A percentile compares a stretch with the other conserved stretches of the same genome.
Evolutionary conservation across 2,888 invertebrate species (phyloP).

Genomic region (Macrosiphum euphorbiae): DNA sequence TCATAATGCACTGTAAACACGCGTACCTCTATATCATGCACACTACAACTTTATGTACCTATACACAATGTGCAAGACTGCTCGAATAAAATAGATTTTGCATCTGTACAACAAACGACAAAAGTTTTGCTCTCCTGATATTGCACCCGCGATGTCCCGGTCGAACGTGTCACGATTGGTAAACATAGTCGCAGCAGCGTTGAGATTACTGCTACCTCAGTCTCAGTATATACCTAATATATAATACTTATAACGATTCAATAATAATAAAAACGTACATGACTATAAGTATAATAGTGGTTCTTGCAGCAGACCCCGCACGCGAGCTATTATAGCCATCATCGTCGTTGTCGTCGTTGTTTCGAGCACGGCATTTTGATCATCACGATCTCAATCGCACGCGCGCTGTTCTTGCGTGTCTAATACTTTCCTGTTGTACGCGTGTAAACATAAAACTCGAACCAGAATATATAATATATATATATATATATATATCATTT

Average conservation of each 20-base stretch:
- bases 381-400: not conserved
- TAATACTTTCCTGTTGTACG: not conserved
- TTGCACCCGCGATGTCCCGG: not conserved
- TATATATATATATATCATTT: not conserved
- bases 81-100: not conserved
- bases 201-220: not conserved
- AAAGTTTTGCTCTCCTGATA: not conserved
- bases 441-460: not conserved
- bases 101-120: not conserved
- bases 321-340: not conserved
- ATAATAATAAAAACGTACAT: not conserved
- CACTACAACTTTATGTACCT: not conserved
- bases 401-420: not conserved
- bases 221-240: not conserved
- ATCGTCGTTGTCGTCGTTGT: not conserved
- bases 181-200: not conserved
- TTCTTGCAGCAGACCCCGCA: not conserved
- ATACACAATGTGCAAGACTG: not conserved
- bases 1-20: not conserved
- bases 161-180: constrained; percentile 3
- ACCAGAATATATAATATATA: not conserved
- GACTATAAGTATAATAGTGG: not conserved
- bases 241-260: not conserved
- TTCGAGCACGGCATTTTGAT: not conserved
- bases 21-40: not conserved